Conservation (phyloP, 2,113 vertebrate genomes). For the Haliaeetus leucogaster region DNA sequence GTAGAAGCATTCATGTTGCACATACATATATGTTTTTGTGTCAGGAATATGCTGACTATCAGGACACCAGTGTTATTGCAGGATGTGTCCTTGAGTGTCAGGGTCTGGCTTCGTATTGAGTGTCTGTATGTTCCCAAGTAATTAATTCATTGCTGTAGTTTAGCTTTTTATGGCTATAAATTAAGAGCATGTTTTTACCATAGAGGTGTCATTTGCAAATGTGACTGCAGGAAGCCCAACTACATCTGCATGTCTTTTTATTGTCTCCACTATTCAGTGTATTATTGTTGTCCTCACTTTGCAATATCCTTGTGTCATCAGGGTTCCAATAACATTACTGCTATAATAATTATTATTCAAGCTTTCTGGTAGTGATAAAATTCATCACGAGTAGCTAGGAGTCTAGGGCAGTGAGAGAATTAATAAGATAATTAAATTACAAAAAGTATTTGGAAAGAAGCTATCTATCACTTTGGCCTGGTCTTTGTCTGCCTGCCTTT, state of each 20-base stretch:
- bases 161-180: neutral
- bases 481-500: neutral
- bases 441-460: constrained; percentile 1
- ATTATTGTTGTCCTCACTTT: neutral
- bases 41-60: neutral
- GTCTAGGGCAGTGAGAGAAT: neutral
- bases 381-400: neutral
- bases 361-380: neutral
- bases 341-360: neutral
- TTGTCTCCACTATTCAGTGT: neutral
- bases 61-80: neutral
- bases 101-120: neutral
- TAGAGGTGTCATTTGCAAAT: neutral
- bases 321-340: neutral
- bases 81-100: neutral
- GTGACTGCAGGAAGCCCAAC: neutral
- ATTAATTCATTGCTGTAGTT: neutral
- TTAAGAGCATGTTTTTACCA: neutral
- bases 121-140: neutral
- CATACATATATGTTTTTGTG: neutral
- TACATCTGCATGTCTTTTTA: neutral
- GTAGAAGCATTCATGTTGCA: neutral
- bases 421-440: constrained; percentile 6
- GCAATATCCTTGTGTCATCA: neutral
- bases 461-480: neutral